A percentile compares a stretch with the other conserved stretches of the same genome.
phyloP scores from a whole-genome alignment of 2,113 vertebrate genomes.

The Alligator sinensis region DNA sequence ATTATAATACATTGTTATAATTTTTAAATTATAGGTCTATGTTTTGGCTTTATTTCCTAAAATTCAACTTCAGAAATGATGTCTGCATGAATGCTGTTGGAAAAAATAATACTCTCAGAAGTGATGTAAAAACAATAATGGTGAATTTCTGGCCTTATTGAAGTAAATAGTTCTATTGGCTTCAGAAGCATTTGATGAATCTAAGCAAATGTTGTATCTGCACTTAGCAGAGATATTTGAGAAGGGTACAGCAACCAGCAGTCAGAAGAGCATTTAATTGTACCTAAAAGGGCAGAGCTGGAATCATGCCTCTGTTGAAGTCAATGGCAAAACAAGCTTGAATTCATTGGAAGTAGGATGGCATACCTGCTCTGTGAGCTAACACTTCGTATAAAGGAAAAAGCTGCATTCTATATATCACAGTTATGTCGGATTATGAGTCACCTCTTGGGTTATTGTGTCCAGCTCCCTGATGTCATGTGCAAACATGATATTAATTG shows the following conservation, averaged over 20 bases:
- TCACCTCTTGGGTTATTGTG: neutral
- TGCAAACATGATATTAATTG: neutral
- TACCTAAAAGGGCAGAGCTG: neutral
- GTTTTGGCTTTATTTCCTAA: constrained; percentile 24
- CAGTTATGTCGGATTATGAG: neutral
- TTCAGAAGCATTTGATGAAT: neutral
- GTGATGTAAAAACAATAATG: neutral
- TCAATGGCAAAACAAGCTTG: neutral
- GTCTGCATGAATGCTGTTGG: neutral
- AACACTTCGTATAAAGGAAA: neutral
- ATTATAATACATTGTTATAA: neutral
- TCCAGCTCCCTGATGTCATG: neutral
- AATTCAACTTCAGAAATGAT: rapidly evolving
- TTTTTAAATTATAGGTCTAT: neutral
- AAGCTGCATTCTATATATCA: neutral
- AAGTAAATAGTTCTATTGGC: neutral
- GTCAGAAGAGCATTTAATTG: neutral
- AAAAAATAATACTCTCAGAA: neutral
- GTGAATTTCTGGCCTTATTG: neutral
- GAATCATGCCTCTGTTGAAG: neutral
- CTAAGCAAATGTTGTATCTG: neutral
- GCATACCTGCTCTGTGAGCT: neutral
- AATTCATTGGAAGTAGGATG: neutral
- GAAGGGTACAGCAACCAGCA: neutral
- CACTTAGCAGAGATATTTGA: neutral